phyloP scores from a whole-genome alignment of 2,797 vertebrate species.

The Hoplostethus mediterraneus region DNA sequence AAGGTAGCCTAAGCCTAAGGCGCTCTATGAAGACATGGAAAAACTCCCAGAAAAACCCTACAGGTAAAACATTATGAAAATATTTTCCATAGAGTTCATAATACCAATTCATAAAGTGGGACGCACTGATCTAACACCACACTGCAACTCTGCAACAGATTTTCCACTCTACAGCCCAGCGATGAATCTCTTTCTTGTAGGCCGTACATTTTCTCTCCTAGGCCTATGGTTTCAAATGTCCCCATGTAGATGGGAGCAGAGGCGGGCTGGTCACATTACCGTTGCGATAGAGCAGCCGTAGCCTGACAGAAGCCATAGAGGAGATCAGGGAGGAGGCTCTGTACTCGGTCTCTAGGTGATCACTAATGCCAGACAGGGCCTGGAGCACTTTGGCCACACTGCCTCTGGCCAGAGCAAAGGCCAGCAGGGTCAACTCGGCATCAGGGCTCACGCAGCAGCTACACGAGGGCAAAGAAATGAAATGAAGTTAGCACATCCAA shows the following conservation, averaged over 20 bases:
- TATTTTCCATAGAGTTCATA: not conserved
- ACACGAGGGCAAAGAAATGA: constrained; percentile 10
- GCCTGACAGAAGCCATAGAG: constrained; percentile 93
- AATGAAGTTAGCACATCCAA: not conserved
- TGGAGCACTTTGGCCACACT: constrained; percentile 94
- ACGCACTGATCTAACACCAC: not conserved
- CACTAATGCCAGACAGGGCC: constrained; percentile 90
- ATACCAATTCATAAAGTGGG: not conserved
- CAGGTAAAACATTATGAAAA: too few relatives aligned
- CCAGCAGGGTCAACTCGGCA: constrained; percentile 93
- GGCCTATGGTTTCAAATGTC: constrained; percentile 24
- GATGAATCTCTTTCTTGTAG: constrained; percentile 23
- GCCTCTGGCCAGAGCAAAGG: constrained; percentile 95
- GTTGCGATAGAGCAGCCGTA: constrained; percentile 93
- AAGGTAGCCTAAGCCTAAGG: too few relatives aligned
- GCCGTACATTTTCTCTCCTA: constrained; percentile 32
- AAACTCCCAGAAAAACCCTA: too few relatives aligned
- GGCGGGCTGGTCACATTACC: constrained; percentile 80
- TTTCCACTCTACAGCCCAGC: constrained; percentile 22
- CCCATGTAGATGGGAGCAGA: constrained; percentile 7
- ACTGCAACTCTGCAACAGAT: constrained; percentile 1
- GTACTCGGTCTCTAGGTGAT: constrained; percentile 89
- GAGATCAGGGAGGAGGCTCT: constrained; percentile 90
- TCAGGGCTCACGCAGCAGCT: constrained; percentile 94
- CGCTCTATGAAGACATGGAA: too few relatives aligned